Percentiles rank a stretch among this genome's conserved stretches.
phyloP scores from a whole-genome alignment of 2,797 vertebrate species.

The Xyrichtys novacula region DNA sequence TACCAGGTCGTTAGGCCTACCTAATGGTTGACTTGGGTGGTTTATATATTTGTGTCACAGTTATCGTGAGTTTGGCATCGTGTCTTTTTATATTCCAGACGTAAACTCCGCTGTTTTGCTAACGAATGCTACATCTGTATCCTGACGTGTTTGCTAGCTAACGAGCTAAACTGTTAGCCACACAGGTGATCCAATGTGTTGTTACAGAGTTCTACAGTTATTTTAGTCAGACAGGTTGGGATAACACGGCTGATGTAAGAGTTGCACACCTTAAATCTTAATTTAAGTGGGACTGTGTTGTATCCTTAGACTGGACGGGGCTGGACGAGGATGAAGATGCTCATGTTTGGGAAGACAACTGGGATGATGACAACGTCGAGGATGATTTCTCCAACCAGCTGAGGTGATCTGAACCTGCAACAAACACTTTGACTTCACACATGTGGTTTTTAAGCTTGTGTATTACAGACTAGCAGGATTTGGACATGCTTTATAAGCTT shows the following conservation, averaged over 20 bases:
- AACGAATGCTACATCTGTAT: too few species aligned
- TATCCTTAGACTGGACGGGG: conserved; percentile 93
- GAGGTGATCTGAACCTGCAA: conserved; percentile 82
- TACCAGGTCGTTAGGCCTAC: not conserved
- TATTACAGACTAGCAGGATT: not conserved
- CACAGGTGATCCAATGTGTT: too few species aligned
- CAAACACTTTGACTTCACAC: not conserved
- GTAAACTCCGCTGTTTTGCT: too few species aligned
- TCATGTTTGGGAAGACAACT: conserved; percentile 99
- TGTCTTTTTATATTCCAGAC: too few species aligned
- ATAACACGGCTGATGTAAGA: rapidly evolving
- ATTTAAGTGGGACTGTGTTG: too few species aligned
- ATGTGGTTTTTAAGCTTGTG: not conserved
- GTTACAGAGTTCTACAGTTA: too few species aligned
- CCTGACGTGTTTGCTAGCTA: too few species aligned
- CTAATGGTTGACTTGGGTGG: too few species aligned
- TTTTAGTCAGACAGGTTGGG: not conserved
- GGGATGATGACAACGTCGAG: conserved; percentile 99
- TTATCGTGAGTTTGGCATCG: rapidly evolving
- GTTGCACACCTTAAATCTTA: too few species aligned
- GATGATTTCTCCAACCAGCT: conserved; percentile 99
- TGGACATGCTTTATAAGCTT: not conserved
- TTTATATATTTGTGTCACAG: too few species aligned
- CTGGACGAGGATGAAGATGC: conserved; percentile 98
- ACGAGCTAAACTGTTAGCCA: not conserved